These are phyloP conservation scores for Mastigias papua DNA, from an alignment of 30 jellyfish, hydroid and myxozoan genomes.

Conservation along the genomic window DNA sequence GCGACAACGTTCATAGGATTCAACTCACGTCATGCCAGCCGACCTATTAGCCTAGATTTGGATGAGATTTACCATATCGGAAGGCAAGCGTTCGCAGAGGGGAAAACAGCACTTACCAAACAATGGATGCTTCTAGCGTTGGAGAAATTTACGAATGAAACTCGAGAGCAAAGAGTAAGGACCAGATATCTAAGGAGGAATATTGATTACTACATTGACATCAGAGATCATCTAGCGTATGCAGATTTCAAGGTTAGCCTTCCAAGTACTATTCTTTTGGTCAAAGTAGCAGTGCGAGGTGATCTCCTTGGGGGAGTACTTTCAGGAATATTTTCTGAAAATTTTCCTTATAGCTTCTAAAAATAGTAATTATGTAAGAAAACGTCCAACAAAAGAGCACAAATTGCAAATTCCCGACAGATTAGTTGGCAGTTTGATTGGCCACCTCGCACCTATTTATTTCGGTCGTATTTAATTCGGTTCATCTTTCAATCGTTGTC, in stretches of 20 bases:
- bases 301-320: too few species aligned
- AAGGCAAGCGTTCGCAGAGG: conserved; percentile 14
- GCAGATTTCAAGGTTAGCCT: conserved; percentile 57
- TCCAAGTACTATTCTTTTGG: background rate
- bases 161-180: background rate
- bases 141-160: background rate
- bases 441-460: too few species aligned
- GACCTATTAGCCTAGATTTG: background rate
- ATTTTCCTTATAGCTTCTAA: too few species aligned
- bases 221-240: conserved; percentile 64
- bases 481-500: too few species aligned
- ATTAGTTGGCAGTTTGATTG: too few species aligned
- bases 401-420: too few species aligned
- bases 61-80: conserved; percentile 65
- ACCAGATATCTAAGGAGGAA: background rate
- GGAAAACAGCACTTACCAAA: conserved; percentile 36
- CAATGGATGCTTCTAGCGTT: conserved; percentile 63
- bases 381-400: too few species aligned
- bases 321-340: too few species aligned
- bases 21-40: background rate
- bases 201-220: conserved; percentile 34
- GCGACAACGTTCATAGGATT: conserved; percentile 45
- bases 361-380: too few species aligned
- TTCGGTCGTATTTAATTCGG: too few species aligned
- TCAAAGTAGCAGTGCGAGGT: background rate